phyloP scores from a whole-genome alignment of 2,888 invertebrate species.

The Oscheius sp. region DNA sequence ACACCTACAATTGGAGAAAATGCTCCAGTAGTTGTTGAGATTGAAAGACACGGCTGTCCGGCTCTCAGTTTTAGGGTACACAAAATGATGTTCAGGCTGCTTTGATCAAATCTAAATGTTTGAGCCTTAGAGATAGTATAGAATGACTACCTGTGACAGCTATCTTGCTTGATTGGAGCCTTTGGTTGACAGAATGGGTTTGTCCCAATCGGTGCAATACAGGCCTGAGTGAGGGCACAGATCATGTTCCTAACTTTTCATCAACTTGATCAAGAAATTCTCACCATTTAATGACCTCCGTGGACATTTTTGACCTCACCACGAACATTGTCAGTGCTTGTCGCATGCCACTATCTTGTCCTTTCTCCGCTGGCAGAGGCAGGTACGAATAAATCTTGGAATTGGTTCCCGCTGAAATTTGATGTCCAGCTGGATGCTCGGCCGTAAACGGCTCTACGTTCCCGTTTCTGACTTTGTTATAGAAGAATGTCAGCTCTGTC shows the following conservation, averaged over 20 bases:
- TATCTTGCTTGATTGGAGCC: too few species aligned
- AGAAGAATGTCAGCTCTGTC: not conserved
- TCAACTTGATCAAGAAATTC: too few species aligned
- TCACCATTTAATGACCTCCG: slow-evolving; percentile 6
- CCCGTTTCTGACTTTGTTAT: not conserved
- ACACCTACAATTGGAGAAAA: not conserved
- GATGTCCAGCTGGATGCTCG: slow-evolving; percentile 4
- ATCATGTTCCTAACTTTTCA: not conserved
- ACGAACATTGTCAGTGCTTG: slow-evolving; percentile 21
- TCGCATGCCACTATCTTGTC: not conserved
- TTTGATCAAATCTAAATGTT: slow-evolving; percentile 3
- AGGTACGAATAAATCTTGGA: not conserved
- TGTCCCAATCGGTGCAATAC: not conserved
- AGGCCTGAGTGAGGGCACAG: slow-evolving; percentile 3
- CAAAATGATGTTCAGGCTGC: slow-evolving; percentile 5
- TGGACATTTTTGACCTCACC: not conserved
- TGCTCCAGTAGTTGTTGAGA: not conserved
- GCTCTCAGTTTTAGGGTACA: not conserved
- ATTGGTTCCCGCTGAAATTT: not conserved
- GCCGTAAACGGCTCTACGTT: not conserved
- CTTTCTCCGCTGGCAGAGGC: not conserved
- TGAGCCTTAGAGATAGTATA: not conserved
- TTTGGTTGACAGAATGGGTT: not conserved
- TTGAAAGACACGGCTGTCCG: not conserved
- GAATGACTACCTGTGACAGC: not conserved